Percentiles rank a stretch among this genome's conserved stretches.
Evolutionary conservation across 2,888 invertebrate genomes (phyloP).

Genomic region (Cosmia trapezina): DNA sequence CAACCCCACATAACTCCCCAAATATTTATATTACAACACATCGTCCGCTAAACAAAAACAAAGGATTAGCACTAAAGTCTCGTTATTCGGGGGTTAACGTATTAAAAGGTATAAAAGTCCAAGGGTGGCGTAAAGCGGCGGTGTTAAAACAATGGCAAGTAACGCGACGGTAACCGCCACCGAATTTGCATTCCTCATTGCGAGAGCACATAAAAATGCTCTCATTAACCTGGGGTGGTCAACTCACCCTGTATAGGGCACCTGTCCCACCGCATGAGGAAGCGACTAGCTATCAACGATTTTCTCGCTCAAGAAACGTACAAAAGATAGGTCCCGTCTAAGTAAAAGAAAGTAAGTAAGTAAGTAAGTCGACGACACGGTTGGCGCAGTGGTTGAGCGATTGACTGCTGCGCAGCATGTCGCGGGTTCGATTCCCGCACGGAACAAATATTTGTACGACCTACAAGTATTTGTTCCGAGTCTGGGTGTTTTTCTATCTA

Average conservation of each 20-base stretch:
- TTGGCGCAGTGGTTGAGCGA: too few species aligned
- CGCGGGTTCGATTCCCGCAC: too few species aligned
- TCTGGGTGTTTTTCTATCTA: too few species aligned
- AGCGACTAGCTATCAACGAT: not conserved
- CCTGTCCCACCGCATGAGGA: not conserved
- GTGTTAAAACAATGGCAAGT: conserved; percentile 87
- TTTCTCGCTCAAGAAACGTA: not conserved
- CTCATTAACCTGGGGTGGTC: conserved; percentile 89
- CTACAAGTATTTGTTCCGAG: too few species aligned
- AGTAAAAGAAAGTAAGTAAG: not conserved
- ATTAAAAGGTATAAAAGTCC: conserved; percentile 84
- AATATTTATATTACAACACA: conserved; percentile 61
- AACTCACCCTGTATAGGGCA: conserved; percentile 72
- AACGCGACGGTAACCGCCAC: conserved; percentile 84
- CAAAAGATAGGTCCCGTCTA: not conserved
- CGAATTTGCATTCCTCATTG: conserved; percentile 90
- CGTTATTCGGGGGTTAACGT: conserved; percentile 82
- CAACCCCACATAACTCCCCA: conserved; percentile 31
- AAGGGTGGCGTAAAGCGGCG: conserved; percentile 80
- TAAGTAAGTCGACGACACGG: too few species aligned
- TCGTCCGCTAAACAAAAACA: conserved; percentile 73
- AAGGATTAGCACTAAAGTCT: conserved; percentile 79
- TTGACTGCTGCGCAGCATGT: too few species aligned
- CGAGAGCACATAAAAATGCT: conserved; percentile 88
- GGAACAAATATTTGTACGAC: too few species aligned